Evolutionary conservation across 1,140 invertebrate species (phyloP).

Genomic region (Ceratosolen fusciceps): DNA sequence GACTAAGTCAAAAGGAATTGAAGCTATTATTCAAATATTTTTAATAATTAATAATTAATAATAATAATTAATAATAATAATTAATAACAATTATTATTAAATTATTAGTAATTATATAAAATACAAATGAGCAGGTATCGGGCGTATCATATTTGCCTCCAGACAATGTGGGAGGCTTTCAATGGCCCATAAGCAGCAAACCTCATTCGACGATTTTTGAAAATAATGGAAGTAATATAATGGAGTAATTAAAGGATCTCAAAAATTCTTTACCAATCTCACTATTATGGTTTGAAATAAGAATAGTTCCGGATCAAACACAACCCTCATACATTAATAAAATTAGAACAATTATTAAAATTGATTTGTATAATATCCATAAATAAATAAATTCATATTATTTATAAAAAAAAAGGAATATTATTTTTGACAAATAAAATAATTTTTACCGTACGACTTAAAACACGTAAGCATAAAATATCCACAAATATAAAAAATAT

Average conservation of each 20-base stretch:
- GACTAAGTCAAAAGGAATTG: too few relatives aligned
- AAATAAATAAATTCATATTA: too few relatives aligned
- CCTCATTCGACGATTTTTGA: slow-evolving; percentile 67
- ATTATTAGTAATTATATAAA: background rate
- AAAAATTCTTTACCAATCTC: background rate
- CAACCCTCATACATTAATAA: slow-evolving; percentile 16
- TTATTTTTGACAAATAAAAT: too few relatives aligned
- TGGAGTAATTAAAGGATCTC: slow-evolving; percentile 60
- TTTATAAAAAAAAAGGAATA: too few relatives aligned
- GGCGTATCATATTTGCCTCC: slow-evolving; percentile 66
- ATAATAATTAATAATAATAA: too few relatives aligned
- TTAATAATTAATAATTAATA: too few relatives aligned
- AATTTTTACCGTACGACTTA: too few relatives aligned
- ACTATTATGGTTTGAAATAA: background rate
- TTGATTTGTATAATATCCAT: too few relatives aligned
- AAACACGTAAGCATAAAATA: too few relatives aligned
- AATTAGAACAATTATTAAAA: background rate
- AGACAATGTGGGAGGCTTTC: slow-evolving; percentile 64
- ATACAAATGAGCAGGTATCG: slow-evolving; percentile 51
- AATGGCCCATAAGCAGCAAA: slow-evolving; percentile 64
- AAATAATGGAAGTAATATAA: slow-evolving; percentile 62
- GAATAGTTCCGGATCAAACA: slow-evolving; percentile 2
- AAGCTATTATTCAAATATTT: too few relatives aligned
- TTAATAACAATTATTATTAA: background rate
- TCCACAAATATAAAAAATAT: too few relatives aligned